phyloP scores from a whole-genome alignment of 2,888 invertebrate species.

The Drosophila quasianomalipes region DNA sequence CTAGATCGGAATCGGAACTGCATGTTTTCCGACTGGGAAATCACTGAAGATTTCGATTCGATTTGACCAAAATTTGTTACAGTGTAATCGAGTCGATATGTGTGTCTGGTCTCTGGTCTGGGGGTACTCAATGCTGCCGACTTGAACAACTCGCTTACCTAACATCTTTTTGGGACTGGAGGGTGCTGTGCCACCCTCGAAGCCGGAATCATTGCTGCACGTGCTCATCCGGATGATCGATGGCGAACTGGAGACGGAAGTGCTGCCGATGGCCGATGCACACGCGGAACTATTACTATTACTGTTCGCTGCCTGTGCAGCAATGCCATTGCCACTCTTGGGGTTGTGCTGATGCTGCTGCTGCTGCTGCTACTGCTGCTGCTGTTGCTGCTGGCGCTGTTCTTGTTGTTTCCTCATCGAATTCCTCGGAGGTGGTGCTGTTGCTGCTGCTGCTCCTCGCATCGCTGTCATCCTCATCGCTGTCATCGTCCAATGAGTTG shows the following conservation, averaged over 20 bases:
- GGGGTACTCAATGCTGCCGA: neutral
- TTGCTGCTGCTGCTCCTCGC: conserved; percentile 78
- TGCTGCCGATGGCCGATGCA: conserved; percentile 20
- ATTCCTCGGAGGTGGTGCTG: conserved; percentile 63
- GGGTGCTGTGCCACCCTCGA: conserved; percentile 90
- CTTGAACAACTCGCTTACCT: conserved; percentile 79
- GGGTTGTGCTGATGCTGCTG: conserved; percentile 43
- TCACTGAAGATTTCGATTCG: too few relatives aligned
- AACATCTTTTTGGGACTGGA: conserved; percentile 88
- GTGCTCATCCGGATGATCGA: conserved; percentile 88
- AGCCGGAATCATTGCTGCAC: conserved; percentile 94
- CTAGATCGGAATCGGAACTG: neutral
- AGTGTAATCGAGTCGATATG: neutral
- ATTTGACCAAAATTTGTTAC: neutral
- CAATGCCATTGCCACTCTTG: neutral
- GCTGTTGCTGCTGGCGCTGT: conserved; percentile 25
- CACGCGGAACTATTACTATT: conserved; percentile 13
- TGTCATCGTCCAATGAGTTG: conserved; percentile 81
- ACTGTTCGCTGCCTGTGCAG: conserved; percentile 13
- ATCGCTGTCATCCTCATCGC: conserved; percentile 78
- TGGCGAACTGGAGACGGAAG: conserved; percentile 64
- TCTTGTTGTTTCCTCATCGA: conserved; percentile 70
- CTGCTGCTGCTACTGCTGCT: conserved; percentile 73
- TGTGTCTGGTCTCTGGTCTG: neutral
- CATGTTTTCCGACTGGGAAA: neutral